Evolutionary conservation across 1,140 invertebrate species (phyloP).

Genomic region (Xylocopa sonorina): DNA sequence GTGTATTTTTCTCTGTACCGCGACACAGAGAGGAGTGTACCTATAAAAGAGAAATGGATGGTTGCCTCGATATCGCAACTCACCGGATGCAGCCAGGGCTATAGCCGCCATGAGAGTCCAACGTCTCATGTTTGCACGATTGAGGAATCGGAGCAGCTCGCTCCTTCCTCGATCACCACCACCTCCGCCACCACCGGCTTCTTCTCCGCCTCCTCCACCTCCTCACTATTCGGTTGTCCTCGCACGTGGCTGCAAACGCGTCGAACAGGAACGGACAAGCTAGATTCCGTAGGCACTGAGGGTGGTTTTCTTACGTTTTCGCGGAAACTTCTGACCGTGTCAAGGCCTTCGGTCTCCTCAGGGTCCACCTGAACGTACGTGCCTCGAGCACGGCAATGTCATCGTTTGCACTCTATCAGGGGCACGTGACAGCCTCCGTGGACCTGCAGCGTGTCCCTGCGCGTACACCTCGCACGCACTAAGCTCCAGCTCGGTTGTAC

Average conservation of each 20-base stretch:
- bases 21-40: not conserved
- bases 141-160: conserved; percentile 52
- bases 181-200: conserved; percentile 57
- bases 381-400: conserved; percentile 52
- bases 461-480: conserved; percentile 54
- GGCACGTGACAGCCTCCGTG: conserved; percentile 71
- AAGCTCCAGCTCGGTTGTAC: conserved; percentile 34
- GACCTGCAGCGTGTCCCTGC: conserved; percentile 46
- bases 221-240: conserved; percentile 59
- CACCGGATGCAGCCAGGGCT: conserved; percentile 80
- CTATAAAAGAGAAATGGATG: not conserved
- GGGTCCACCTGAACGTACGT: conserved; percentile 50
- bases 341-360: conserved; percentile 40
- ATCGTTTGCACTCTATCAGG: conserved; percentile 64
- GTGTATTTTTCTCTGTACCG: not conserved
- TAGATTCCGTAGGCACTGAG: conserved; percentile 16
- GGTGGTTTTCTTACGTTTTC: not conserved
- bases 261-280: conserved; percentile 35
- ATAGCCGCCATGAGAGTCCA: conserved; percentile 81
- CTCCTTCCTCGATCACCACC: conserved; percentile 57
- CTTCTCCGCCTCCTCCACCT: conserved; percentile 44
- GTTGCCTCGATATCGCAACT: conserved; percentile 61
- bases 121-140: conserved; percentile 77
- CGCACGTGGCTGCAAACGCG: conserved; percentile 63
- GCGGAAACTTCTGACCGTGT: not conserved